Evolutionary conservation across 2,113 vertebrate species (phyloP), one percentile per base, ranked within the genome.

Genomic region (Peromyscus californicus): DNA sequence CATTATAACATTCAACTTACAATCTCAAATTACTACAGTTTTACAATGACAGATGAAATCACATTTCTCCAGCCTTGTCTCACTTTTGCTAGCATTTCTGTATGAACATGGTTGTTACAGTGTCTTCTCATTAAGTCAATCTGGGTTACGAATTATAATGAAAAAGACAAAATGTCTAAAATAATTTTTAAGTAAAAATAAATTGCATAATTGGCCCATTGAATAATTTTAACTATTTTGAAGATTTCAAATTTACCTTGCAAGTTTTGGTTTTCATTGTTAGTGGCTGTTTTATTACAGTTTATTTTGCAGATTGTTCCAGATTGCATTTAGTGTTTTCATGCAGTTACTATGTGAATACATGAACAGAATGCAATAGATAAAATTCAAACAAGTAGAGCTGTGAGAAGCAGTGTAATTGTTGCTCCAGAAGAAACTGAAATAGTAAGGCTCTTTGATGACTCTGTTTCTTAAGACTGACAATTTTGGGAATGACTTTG

Each of bases 371-470:
- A 88, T 69, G 29, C 75, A 91, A 75, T 42, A 91, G 72, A 93
- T 59, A 54, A 93, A 89, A 80, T 93, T 83, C 59, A 19, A 51
- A 87, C 31, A 57, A 59, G 36, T 45, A n/a, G 1, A 69, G n/a
- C 69, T 76, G 24, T 80, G 59, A 88, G 63, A 91, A 93, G 61
- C 33, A 89, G 19, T 83, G 26, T 31, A 83, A 61, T 76, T 83
- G 26, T 70, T 93, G 21, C 45, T 70, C 69, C 22, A 75, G 26
- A 57, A 86, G 54, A 90, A 69, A 22, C n/a, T 61, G 67, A 90
- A 93, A 80, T 75, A 22, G n/a, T 67, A 95, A 90, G 74, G 13
- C 65, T 61, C 29, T 95, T 89, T 83, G 48, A 59, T 54, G 92
- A 22, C 19, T 74, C 31, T 89, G 24, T 95, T 88, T 93, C 61